phyloP scores from a whole-genome alignment of 37 sponge, comb jelly and placozoan species.

The Dysidea cf. avara region DNA sequence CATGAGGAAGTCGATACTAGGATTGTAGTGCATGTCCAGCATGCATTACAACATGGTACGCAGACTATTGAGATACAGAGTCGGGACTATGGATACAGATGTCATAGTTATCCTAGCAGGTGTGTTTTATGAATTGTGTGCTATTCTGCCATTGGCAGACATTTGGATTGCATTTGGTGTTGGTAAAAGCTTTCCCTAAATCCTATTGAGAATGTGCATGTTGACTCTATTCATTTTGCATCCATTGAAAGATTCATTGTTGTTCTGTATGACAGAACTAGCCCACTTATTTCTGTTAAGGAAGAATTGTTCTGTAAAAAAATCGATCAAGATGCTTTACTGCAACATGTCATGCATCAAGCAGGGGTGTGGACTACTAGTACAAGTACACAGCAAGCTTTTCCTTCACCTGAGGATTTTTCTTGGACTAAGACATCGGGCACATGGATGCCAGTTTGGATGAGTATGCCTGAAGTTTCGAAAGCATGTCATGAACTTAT shows the following conservation, averaged over 20 bases:
- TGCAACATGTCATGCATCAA: too few species aligned
- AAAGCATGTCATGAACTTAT: too few species aligned
- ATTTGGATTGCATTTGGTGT: conserved; percentile 46
- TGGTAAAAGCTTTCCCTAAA: conserved; percentile 25
- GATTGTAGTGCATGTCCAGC: conserved; percentile 19
- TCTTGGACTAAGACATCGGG: too few species aligned
- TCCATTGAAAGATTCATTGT: neutral
- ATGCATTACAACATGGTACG: conserved; percentile 16
- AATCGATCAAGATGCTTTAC: too few species aligned
- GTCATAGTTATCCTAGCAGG: conserved; percentile 23
- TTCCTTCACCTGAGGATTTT: conserved; percentile 4
- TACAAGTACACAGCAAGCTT: neutral
- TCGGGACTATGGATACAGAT: conserved; percentile 6
- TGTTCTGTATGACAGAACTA: too few species aligned
- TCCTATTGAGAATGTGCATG: neutral
- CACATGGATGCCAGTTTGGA: too few species aligned
- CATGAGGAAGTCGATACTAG: too few species aligned
- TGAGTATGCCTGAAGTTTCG: too few species aligned
- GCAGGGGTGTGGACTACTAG: conserved; percentile 8
- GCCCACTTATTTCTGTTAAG: neutral
- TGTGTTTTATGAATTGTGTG: conserved; percentile 1
- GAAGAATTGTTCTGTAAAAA: neutral
- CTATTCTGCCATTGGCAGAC: conserved; percentile 17
- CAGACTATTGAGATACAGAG: conserved; percentile 4
- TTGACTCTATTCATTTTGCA: neutral